phyloP scores from a whole-genome alignment of 2,113 vertebrate genomes.

The Sapajus apella region DNA sequence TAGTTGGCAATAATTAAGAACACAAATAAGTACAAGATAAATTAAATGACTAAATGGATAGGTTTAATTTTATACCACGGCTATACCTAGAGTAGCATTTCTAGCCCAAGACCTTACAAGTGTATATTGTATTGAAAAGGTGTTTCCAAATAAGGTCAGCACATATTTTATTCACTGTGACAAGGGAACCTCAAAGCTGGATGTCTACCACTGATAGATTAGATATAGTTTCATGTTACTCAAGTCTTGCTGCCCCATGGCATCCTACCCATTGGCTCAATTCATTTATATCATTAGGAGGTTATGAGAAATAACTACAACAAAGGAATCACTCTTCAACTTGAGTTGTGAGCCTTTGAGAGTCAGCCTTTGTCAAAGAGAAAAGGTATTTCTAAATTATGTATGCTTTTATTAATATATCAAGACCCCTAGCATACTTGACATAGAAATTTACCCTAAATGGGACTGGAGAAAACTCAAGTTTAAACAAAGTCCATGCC shows the following conservation, averaged over 20 bases:
- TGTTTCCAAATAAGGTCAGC: neutral
- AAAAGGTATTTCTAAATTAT: neutral
- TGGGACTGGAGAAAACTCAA: neutral
- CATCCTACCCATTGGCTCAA: neutral
- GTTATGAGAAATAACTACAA: neutral
- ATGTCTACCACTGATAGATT: neutral
- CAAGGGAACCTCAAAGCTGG: neutral
- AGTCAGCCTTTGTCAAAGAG: neutral
- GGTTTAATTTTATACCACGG: neutral
- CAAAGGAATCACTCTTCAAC: neutral
- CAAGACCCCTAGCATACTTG: neutral
- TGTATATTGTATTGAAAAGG: neutral
- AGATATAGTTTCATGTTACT: neutral
- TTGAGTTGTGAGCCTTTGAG: neutral
- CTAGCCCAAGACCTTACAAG: neutral
- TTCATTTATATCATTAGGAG: neutral
- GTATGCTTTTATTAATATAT: neutral
- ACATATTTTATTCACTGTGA: neutral
- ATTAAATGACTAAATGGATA: neutral
- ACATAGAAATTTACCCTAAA: neutral
- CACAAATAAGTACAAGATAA: neutral
- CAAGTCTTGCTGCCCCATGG: neutral
- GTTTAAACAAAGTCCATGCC: neutral
- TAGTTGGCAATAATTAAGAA: neutral
- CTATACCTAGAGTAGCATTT: neutral